Conservation (phyloP, 2,888 invertebrate species). For the Campaea margaritaria region DNA sequence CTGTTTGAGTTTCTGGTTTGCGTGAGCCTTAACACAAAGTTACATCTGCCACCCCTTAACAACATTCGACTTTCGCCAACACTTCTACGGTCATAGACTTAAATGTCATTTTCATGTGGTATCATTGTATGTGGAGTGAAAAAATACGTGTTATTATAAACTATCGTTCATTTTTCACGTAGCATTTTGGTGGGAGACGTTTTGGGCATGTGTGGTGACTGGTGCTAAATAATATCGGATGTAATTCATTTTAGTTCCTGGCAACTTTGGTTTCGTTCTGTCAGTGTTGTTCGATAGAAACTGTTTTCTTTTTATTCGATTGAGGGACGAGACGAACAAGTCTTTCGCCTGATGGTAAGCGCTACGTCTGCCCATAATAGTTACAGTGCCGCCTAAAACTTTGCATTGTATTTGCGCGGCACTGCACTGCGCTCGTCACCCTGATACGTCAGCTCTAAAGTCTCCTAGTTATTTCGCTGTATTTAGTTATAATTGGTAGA, state of each 20-base stretch:
- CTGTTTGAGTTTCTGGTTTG: constrained; percentile 53
- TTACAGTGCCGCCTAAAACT: too few species aligned
- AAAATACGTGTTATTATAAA: constrained; percentile 42
- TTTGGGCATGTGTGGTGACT: constrained; percentile 50
- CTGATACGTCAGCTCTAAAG: too few species aligned
- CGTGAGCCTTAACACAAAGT: constrained; percentile 50
- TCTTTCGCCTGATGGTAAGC: too few species aligned
- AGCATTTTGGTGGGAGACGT: constrained; percentile 55
- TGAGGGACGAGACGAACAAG: too few species aligned
- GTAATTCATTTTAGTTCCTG: constrained; percentile 36
- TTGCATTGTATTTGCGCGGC: too few species aligned
- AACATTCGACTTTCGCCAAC: constrained; percentile 1
- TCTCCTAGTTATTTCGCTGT: too few species aligned
- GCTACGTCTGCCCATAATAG: too few species aligned
- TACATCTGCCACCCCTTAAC: constrained; percentile 8
- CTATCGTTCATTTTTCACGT: constrained; percentile 64
- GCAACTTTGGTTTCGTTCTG: constrained; percentile 30
- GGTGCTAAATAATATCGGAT: constrained; percentile 49
- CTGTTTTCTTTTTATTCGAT: too few species aligned
- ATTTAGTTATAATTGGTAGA: too few species aligned
- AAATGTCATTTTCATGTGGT: constrained; percentile 1
- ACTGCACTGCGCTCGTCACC: too few species aligned
- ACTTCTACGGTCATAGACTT: background rate
- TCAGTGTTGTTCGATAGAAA: constrained; percentile 10
- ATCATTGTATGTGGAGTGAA: background rate